Percentiles rank a stretch among this genome's conserved stretches.
phyloP scores from a whole-genome alignment of 2,888 invertebrate species.

The Trissonchulus latispiculum region DNA sequence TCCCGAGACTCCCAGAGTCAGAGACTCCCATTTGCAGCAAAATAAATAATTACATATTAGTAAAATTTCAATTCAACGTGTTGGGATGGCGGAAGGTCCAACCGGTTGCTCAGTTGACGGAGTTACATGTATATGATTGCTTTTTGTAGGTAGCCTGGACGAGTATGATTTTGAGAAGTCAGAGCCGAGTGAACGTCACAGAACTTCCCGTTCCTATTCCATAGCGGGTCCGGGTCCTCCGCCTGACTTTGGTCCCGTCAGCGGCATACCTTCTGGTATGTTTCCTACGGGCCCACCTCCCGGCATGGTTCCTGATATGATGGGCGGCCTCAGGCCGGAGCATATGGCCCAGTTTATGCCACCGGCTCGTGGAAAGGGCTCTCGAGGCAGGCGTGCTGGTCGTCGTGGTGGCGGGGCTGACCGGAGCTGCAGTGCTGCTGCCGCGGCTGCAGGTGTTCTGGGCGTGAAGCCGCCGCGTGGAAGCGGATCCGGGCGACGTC shows the following conservation, averaged over 20 bases:
- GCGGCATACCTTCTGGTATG: not conserved
- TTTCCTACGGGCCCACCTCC: not conserved
- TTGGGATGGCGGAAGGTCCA: no score
- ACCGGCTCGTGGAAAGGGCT: not conserved
- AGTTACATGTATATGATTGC: no score
- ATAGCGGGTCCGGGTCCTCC: no score
- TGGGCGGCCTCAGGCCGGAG: no score
- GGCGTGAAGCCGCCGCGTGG: not conserved
- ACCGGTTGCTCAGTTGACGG: no score
- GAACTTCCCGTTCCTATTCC: not conserved
- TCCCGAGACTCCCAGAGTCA: no score
- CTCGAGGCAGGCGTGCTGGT: not conserved
- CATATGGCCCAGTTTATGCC: not conserved
- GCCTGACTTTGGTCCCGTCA: not conserved
- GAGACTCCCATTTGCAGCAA: no score
- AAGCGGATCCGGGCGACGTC: not conserved
- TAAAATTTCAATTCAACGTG: no score
- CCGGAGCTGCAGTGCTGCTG: not conserved
- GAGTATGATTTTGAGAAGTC: constrained; percentile 9
- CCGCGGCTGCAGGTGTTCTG: not conserved
- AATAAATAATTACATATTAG: no score
- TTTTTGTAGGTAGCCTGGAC: not conserved
- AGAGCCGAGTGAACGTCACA: not conserved
- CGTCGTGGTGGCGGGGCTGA: not conserved
- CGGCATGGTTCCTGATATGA: not conserved